phyloP scores from a whole-genome alignment of 1,140 invertebrate genomes.

The Homarus americanus region DNA sequence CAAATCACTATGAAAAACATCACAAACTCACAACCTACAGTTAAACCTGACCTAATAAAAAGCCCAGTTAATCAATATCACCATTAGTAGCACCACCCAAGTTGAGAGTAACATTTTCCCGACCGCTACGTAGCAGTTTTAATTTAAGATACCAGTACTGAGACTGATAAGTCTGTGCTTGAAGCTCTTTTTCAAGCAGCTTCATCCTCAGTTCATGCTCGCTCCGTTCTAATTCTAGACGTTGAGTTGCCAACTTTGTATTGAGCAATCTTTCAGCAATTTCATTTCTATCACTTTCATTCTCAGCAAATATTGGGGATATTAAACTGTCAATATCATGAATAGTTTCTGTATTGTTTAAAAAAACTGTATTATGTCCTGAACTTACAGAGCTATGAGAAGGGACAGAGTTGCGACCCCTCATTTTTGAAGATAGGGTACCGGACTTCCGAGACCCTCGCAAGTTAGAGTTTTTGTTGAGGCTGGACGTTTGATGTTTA shows the following conservation, averaged over 20 bases:
- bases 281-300: slow-evolving; percentile 35
- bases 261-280: slow-evolving; percentile 31
- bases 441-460: slow-evolving; percentile 12
- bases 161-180: slow-evolving; percentile 65
- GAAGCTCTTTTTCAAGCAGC: slow-evolving; percentile 71
- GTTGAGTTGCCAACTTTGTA: slow-evolving; percentile 44
- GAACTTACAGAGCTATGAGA: neutral
- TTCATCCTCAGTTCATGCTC: slow-evolving; percentile 71
- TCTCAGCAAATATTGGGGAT: slow-evolving; percentile 2
- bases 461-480: slow-evolving; percentile 16
- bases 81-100: slow-evolving; percentile 56
- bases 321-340: slow-evolving; percentile 10
- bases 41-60: slow-evolving; percentile 36
- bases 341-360: slow-evolving; percentile 12
- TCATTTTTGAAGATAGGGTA: slow-evolving; percentile 4
- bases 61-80: slow-evolving; percentile 65
- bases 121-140: slow-evolving; percentile 55
- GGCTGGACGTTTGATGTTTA: slow-evolving; percentile 40
- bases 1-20: slow-evolving; percentile 31
- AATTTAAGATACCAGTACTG: slow-evolving; percentile 72
- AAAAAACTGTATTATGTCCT: slow-evolving; percentile 3
- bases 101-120: slow-evolving; percentile 45
- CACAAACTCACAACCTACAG: slow-evolving; percentile 71
- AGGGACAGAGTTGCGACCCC: slow-evolving; percentile 17
- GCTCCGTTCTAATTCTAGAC: slow-evolving; percentile 47